These are phyloP conservation scores for Homarus americanus DNA, from an alignment of 1,140 invertebrate genomes.

Conservation along the genomic window DNA sequence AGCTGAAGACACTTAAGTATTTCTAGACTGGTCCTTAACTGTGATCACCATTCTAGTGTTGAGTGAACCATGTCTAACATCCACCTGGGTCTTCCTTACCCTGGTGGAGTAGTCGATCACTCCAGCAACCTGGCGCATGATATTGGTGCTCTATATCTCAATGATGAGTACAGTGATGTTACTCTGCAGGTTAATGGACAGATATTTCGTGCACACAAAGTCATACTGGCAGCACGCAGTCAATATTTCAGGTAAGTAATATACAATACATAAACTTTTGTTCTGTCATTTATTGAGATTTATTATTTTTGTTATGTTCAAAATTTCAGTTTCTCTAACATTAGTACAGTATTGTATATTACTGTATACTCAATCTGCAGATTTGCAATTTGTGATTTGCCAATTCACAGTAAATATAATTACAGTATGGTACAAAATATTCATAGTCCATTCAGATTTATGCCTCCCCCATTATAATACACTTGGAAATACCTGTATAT, in stretches of 20 bases:
- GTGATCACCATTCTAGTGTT: constrained; percentile 30
- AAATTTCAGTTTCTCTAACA: too few species aligned
- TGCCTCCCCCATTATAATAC: too few species aligned
- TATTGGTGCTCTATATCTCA: constrained; percentile 84
- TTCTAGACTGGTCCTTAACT: background rate
- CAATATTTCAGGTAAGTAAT: constrained; percentile 90
- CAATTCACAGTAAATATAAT: too few species aligned
- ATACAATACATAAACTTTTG: too few species aligned
- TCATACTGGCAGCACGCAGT: constrained; percentile 94
- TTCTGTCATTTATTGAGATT: too few species aligned
- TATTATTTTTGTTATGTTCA: too few species aligned
- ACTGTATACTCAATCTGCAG: too few species aligned
- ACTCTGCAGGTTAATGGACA: constrained; percentile 91
- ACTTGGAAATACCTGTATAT: too few species aligned
- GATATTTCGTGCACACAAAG: constrained; percentile 91
- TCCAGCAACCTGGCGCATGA: constrained; percentile 73
- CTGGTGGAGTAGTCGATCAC: constrained; percentile 73
- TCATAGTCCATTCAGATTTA: too few species aligned
- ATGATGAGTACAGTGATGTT: constrained; percentile 94
- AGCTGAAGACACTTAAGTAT: background rate
- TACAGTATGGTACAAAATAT: too few species aligned
- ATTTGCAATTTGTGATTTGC: too few species aligned
- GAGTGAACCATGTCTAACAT: constrained; percentile 70
- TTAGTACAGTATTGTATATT: too few species aligned
- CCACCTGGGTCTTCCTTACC: constrained; percentile 70